Evolutionary conservation across 2,888 invertebrate genomes (phyloP), one percentile per base, ranked within the genome.

Genomic region (Carpatolechia fugitivella): DNA sequence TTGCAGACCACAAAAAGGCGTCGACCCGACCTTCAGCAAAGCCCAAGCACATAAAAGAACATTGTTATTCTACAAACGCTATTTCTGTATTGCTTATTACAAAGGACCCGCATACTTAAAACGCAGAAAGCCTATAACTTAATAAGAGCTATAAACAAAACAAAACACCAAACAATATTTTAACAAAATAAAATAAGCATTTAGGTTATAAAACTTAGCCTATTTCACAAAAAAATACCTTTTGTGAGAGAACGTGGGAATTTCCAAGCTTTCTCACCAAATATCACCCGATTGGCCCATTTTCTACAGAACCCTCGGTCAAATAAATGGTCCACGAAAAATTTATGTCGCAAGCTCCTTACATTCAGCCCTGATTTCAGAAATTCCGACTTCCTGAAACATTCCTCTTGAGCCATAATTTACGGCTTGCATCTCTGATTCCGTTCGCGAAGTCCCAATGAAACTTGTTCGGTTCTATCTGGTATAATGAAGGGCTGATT

Each of bases 281-380:
- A 59, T 66, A 68, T 61, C 60, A 68, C 67, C 69, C 67, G 59
- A 62, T 70, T 73, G 74, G 68, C 77, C 76, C 68, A 74, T 70
- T 74, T 76, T 70, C 70, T 58, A 56, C 53, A 63, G 65, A 68
- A 66, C 72, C 71, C 76, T 74, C 74, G 78, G 76, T 74, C 75
- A 80, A 86, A 84, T 83, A 86, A 88, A 88, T 85, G 84, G 82
- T 67, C 76, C 80, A 71, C 73, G 80, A 78, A 80, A 77, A 85
- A 87, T 87, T 82, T 81, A 87, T 85, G 77, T 69, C 66, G 69
- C 71, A 74, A 69, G 71, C 70, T 69, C 70, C 72, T 62, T 67
- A 63, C 62, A 64, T 67, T 66, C 56, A 56, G 62, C 56, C 52
- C 57, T 58, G 61, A 62, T 61, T 65, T 56, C 29, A 53, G 40